Evolutionary conservation across 2,113 vertebrate genomes (phyloP).

Genomic region (Pluvianellus socialis): DNA sequence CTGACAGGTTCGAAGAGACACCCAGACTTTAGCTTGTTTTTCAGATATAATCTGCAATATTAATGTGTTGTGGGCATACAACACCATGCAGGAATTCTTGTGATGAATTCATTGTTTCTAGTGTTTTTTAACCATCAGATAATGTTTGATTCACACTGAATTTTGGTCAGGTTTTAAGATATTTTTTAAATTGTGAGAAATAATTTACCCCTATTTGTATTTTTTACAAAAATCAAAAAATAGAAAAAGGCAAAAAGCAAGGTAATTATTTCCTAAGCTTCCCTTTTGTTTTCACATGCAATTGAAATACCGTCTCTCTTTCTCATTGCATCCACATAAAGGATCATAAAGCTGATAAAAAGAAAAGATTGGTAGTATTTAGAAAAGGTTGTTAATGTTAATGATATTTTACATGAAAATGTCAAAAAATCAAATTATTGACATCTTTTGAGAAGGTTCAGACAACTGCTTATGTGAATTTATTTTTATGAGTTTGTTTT

Average conservation of each 20-base stretch:
- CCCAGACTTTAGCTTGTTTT: slow-evolving; percentile 15
- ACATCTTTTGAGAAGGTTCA: not conserved
- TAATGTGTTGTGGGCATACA: not conserved
- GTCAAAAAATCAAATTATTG: not conserved
- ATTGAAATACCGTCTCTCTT: not conserved
- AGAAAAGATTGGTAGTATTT: not conserved
- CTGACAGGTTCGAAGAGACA: not conserved
- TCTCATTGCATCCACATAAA: not conserved
- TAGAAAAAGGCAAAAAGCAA: not conserved
- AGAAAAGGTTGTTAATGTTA: not conserved
- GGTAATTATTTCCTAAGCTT: not conserved
- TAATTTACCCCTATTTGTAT: not conserved
- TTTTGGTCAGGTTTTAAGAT: not conserved
- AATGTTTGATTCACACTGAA: not conserved
- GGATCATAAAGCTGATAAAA: not conserved
- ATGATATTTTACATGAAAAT: not conserved
- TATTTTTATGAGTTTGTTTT: not conserved
- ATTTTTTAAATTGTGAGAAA: not conserved
- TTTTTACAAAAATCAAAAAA: not conserved
- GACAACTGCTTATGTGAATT: not conserved
- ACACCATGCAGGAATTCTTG: not conserved
- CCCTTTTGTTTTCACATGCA: not conserved
- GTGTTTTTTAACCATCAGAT: not conserved
- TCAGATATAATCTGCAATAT: slow-evolving; percentile 10
- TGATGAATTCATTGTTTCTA: not conserved